These are phyloP conservation scores for Pollachius pollachius DNA, from an alignment of 2,113 vertebrate species.

Conservation along the genomic window DNA sequence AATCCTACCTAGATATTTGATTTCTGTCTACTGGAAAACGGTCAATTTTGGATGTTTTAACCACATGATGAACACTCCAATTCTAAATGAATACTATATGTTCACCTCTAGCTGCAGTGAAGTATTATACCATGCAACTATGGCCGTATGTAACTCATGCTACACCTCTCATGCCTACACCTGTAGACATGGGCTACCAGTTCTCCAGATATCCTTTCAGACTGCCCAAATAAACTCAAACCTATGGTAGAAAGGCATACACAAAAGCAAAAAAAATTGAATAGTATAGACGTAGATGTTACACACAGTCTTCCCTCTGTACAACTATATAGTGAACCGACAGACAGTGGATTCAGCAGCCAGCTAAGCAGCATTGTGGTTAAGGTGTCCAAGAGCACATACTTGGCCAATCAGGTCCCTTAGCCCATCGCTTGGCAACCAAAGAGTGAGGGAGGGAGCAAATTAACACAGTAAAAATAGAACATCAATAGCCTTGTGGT, in stretches of 20 bases:
- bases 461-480: constrained; percentile 77
- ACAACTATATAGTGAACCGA: constrained; percentile 11
- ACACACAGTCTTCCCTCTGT: neutral
- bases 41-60: no score
- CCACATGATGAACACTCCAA: no score
- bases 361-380: constrained; percentile 41
- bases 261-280: neutral
- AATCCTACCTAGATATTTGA: neutral
- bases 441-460: constrained; percentile 57
- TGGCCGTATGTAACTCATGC: no score
- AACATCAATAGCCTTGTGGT: constrained; percentile 80
- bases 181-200: no score
- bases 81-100: no score
- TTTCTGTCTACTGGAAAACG: no score
- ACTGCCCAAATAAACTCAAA: no score
- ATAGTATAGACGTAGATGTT: neutral
- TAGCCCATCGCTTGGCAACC: constrained; percentile 63
- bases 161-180: no score
- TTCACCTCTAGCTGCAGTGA: no score
- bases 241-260: neutral
- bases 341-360: constrained; percentile 43
- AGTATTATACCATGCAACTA: no score
- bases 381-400: constrained; percentile 54
- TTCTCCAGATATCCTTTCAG: no score
- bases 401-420: constrained; percentile 52